Percentiles rank a stretch among this genome's conserved stretches.
phyloP scores from a whole-genome alignment of 2,113 vertebrate genomes.

The Ceratotherium simum region DNA sequence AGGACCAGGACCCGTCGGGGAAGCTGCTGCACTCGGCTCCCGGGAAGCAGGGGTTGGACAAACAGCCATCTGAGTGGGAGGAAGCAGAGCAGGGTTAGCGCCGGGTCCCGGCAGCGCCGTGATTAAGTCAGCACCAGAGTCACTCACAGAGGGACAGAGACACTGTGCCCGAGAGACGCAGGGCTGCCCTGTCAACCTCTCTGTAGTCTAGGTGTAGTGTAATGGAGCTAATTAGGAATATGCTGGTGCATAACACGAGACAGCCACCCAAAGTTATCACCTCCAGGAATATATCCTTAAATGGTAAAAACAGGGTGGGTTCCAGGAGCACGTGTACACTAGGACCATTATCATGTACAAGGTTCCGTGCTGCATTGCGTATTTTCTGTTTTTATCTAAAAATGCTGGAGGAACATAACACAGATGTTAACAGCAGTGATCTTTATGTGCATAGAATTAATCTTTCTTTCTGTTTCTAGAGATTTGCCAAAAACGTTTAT shows the following conservation, averaged over 20 bases:
- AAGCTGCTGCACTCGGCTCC: constrained; percentile 95
- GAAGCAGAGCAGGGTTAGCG: neutral
- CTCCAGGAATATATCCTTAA: neutral
- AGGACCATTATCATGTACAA: neutral
- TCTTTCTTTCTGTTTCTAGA: neutral
- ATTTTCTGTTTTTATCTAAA: accelerated
- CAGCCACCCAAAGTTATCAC: neutral
- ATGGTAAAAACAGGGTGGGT: too few relatives aligned
- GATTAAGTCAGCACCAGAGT: too few relatives aligned
- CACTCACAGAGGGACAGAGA: too few relatives aligned
- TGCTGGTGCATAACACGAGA: neutral
- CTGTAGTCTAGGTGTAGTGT: neutral
- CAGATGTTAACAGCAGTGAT: accelerated
- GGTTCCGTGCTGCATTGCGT: accelerated
- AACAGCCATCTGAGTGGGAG: constrained; percentile 92
- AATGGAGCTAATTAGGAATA: neutral
- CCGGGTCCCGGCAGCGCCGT: accelerated
- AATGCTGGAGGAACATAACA: accelerated
- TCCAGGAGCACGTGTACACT: neutral
- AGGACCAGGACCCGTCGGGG: constrained; percentile 97
- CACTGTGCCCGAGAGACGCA: accelerated
- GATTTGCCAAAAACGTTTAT: neutral
- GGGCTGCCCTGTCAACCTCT: neutral
- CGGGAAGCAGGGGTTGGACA: constrained; percentile 97
- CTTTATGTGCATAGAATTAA: accelerated